Evolutionary conservation across 2,888 invertebrate species (phyloP).

Genomic region (Phengaris alcon): DNA sequence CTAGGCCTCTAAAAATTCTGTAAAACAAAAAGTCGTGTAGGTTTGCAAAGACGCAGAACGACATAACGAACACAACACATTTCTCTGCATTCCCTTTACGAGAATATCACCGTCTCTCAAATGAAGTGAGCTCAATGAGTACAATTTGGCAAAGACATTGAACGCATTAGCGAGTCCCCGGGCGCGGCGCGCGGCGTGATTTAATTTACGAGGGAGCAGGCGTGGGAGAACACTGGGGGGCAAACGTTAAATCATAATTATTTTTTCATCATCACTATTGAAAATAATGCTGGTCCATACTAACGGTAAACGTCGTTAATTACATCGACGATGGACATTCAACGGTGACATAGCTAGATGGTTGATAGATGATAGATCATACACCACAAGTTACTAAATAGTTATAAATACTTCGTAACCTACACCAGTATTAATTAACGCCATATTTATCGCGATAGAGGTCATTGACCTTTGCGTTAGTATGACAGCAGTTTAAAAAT

Average conservation of each 20-base stretch:
- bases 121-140: neutral
- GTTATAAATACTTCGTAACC: no score
- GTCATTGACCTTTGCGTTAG: neutral
- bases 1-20: no score
- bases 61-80: no score
- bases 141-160: conserved; percentile 6
- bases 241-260: neutral
- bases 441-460: neutral
- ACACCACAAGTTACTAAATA: no score
- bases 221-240: neutral
- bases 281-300: neutral
- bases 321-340: no score
- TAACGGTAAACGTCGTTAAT: neutral
- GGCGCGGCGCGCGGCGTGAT: neutral
- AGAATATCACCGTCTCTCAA: neutral
- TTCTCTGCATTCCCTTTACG: neutral
- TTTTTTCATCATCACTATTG: neutral
- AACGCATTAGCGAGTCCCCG: conserved; percentile 3
- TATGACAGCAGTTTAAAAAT: neutral
- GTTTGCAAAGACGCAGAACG: no score
- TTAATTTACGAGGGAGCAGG: conserved; percentile 8
- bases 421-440: neutral
- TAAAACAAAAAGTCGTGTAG: no score
- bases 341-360: no score
- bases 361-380: no score